Evolutionary conservation across 2,888 invertebrate genomes (phyloP).

Genomic region (Cordilura impudica): DNA sequence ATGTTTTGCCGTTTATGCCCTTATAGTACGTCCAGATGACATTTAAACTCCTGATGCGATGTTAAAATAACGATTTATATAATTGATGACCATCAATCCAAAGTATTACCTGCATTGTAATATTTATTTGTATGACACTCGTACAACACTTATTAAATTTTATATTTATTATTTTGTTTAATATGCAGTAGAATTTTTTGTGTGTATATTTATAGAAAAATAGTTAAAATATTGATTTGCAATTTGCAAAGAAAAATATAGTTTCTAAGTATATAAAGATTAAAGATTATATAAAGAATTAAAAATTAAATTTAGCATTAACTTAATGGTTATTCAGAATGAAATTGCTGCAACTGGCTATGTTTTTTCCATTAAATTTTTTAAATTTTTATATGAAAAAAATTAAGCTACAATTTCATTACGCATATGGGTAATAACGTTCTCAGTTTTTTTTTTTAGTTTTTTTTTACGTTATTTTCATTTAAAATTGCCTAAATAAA

Average conservation of each 20-base stretch:
- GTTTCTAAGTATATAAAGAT: not conserved
- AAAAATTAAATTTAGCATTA: no score
- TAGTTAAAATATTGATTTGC: conserved; percentile 15
- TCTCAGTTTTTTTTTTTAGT: no score
- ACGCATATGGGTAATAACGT: no score
- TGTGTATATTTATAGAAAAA: conserved; percentile 9
- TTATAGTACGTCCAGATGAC: conserved; percentile 89
- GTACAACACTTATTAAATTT: conserved; percentile 6
- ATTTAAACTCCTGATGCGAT: conserved; percentile 62
- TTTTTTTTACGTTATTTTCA: no score
- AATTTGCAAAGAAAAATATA: conserved; percentile 11
- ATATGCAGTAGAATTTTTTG: conserved; percentile 30
- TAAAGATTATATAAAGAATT: not conserved
- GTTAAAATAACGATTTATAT: conserved; percentile 8
- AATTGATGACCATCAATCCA: conserved; percentile 21
- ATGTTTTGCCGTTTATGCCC: conserved; percentile 93
- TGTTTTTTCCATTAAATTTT: no score
- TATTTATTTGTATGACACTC: conserved; percentile 1
- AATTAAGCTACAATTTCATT: no score
- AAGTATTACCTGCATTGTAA: conserved; percentile 23
- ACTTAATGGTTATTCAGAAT: no score
- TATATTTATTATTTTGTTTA: conserved; percentile 18
- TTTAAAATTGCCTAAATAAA: no score
- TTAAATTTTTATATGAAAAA: no score
- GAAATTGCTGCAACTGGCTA: no score